phyloP scores from a whole-genome alignment of 2,888 invertebrate genomes.

The Drosophila fulvimacula region DNA sequence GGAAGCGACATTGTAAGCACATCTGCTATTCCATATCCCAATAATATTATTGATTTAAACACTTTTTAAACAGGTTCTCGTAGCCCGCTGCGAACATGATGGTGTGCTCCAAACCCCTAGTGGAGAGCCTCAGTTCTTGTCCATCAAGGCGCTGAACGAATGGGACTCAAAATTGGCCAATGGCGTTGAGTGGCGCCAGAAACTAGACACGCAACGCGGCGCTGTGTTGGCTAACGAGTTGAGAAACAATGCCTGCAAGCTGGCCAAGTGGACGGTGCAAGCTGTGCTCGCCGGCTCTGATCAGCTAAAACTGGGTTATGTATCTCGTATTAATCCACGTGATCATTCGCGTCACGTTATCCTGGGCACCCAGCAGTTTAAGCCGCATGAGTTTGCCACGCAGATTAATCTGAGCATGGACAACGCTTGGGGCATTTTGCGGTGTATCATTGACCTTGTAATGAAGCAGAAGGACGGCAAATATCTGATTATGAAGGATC shows the following conservation, averaged over 20 bases:
- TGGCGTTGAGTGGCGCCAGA: conserved; percentile 99
- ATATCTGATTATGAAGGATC: conserved; percentile 99
- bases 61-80: conserved; percentile 87
- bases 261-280: conserved; percentile 99
- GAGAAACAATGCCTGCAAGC: conserved; percentile 99
- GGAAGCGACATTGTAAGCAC: conserved; percentile 94
- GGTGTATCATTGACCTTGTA: conserved; percentile 98
- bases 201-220: conserved; percentile 98
- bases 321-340: conserved; percentile 95
- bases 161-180: conserved; percentile 99
- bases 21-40: neutral
- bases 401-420: conserved; percentile 99
- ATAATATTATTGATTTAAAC: neutral
- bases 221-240: conserved; percentile 99
- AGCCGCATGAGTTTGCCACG: conserved; percentile 98
- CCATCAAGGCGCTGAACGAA: conserved; percentile 99
- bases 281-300: conserved; percentile 97
- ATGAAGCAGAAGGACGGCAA: conserved; percentile 99
- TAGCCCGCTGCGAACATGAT: conserved; percentile 98
- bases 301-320: conserved; percentile 99
- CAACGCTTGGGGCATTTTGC: conserved; percentile 99
- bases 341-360: conserved; percentile 99
- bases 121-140: conserved; percentile 95
- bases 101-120: conserved; percentile 95
- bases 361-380: conserved; percentile 98